Base-by-base conservation (phyloP, 2,888 invertebrate species). In the Laspeyria flexula region DNA sequence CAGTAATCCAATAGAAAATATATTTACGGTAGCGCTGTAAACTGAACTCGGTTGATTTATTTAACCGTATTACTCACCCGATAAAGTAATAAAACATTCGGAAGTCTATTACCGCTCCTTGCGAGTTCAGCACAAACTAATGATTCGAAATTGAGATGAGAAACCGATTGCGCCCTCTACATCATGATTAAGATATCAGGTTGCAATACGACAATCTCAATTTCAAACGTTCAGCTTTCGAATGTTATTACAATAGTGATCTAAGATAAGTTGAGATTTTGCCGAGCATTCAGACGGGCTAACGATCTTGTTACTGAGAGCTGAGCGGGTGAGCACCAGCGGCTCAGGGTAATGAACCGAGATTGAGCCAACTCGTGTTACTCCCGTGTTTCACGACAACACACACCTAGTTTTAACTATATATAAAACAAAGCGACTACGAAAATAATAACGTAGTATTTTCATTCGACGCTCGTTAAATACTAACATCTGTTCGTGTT, bases 251-350 rank as follows among this genome's bases (percentile, higher is more conserved):
- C 67, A 68, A 69, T 71, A 53, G 65, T 60, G 50, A 64, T 65
- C 46, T 21, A 33, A 55, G 69, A 70, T 72, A 67, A 66, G 50
- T 64, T 44, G 60, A 51, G 54, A 59, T 60, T 46, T 53, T 65
- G 63, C 52, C 60, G 55, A 49, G 65, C 50, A 66, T 66, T 58
- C 63, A 73, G 69, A 70, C 70, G 43, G 55, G 57, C 71, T 77
- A 76, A 79, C 77, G 74, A 79, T 76, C 68, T 75, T 76, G 74
- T 77, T 77, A 75, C 70, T 63, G 65, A 42, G 41, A 55, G 49
- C 62, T 61, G 54, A 69, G 63, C 49, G 59, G 60, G 46, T 43
- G 59, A 54, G 53, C 59, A 55, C 52, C 42, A 55, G 44, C 49
- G 43, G 55, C 59, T 68, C 61, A 61, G 73, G 62, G 66, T 75